Evolutionary conservation across 2,113 vertebrate species (phyloP).

Genomic region (Gyps fulvus): DNA sequence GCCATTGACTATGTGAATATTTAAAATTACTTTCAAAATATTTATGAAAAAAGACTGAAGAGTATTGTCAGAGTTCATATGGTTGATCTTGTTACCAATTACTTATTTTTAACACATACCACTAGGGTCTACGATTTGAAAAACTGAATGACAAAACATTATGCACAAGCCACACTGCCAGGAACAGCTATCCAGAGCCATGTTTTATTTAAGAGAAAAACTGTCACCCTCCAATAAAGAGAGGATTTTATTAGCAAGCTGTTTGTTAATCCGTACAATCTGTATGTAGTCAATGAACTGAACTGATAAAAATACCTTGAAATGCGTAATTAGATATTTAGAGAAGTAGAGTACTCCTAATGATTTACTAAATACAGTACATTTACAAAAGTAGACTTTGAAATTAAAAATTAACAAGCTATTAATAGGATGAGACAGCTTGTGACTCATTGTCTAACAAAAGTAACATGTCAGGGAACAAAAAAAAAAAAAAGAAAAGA

Average conservation of each 20-base stretch:
- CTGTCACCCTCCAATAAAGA: not conserved
- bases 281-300: not conserved
- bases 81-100: not conserved
- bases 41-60: not conserved
- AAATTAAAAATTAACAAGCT: conserved; percentile 50
- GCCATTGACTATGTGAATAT: not conserved
- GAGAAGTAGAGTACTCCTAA: not conserved
- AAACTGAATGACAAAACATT: not conserved
- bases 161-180: not conserved
- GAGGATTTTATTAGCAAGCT: not conserved
- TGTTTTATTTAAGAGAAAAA: not conserved
- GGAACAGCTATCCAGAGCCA: not conserved
- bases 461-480: not conserved
- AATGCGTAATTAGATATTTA: not conserved
- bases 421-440: conserved; percentile 48
- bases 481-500: not conserved
- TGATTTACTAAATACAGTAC: not conserved
- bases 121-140: not conserved
- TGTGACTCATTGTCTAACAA: conserved; percentile 43
- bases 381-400: not conserved
- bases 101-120: not conserved
- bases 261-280: not conserved
- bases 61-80: not conserved
- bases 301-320: not conserved
- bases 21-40: not conserved